These are phyloP conservation scores for Desmodus rotundus DNA, from an alignment of 2,113 vertebrate species.

Conservation along the genomic window DNA sequence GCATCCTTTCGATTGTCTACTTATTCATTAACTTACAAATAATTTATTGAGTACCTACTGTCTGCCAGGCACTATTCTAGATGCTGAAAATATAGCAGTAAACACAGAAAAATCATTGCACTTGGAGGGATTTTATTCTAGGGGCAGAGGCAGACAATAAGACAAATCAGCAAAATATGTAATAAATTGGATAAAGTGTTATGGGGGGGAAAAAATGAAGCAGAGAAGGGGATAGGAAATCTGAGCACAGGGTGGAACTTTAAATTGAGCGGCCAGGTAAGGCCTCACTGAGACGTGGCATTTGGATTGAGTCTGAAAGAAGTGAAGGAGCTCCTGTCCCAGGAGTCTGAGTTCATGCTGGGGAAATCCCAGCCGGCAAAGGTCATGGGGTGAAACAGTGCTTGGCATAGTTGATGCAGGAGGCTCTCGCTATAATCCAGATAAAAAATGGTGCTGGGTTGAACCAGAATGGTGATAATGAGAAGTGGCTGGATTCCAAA, in stretches of 20 bases:
- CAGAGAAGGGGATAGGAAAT: neutral
- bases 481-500: neutral
- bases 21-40: neutral
- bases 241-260: neutral
- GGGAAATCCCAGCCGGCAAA: neutral
- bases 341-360: neutral
- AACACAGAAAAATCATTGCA: neutral
- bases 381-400: neutral
- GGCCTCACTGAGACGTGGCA: neutral
- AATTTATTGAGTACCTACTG: neutral
- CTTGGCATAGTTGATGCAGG: neutral
- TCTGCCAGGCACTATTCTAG: neutral
- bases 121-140: neutral
- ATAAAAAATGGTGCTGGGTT: neutral
- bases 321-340: neutral
- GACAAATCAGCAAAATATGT: neutral
- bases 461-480: neutral
- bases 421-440: neutral
- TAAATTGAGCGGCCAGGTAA: neutral
- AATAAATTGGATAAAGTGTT: conserved; percentile 1
- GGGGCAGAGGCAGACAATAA: neutral
- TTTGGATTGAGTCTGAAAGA: neutral
- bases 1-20: neutral
- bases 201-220: neutral
- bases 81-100: neutral